Evolutionary conservation across 2,888 invertebrate genomes (phyloP).

Genomic region (Gibbula magus): DNA sequence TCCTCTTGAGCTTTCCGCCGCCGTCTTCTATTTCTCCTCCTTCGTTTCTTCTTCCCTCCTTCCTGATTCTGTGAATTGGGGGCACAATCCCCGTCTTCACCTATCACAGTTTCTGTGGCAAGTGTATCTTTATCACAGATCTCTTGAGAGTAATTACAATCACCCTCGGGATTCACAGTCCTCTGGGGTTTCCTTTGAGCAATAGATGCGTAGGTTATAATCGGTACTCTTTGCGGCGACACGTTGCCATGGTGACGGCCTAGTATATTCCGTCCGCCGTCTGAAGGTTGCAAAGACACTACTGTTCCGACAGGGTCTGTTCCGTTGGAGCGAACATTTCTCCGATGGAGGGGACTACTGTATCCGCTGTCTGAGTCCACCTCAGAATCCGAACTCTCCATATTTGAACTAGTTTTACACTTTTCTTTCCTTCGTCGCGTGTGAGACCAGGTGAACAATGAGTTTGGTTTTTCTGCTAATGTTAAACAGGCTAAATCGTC

Average conservation of each 20-base stretch:
- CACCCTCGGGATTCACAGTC: background rate
- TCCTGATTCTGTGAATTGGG: background rate
- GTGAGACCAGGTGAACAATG: constrained; percentile 48
- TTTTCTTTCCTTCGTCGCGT: background rate
- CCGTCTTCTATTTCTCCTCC: constrained; percentile 40
- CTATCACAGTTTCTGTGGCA: constrained; percentile 12
- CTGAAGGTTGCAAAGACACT: background rate
- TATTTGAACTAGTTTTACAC: background rate
- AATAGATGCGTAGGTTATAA: constrained; percentile 52
- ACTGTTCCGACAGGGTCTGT: constrained; percentile 40
- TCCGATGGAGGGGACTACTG: constrained; percentile 65
- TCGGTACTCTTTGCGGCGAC: background rate
- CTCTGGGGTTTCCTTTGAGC: constrained; percentile 50
- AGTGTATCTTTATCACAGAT: constrained; percentile 1
- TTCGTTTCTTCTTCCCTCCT: constrained; percentile 31
- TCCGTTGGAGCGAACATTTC: constrained; percentile 63
- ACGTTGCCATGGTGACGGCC: background rate
- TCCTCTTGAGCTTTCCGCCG: constrained; percentile 29
- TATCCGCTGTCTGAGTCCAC: constrained; percentile 71
- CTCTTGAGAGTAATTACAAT: background rate
- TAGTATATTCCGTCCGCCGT: background rate
- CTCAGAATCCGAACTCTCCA: constrained; percentile 26
- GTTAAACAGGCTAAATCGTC: constrained; percentile 63
- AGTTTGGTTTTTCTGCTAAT: constrained; percentile 64
- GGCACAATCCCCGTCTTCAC: background rate